Conservation (phyloP, 2,888 invertebrate species). For the Chloromyia formosa region DNA sequence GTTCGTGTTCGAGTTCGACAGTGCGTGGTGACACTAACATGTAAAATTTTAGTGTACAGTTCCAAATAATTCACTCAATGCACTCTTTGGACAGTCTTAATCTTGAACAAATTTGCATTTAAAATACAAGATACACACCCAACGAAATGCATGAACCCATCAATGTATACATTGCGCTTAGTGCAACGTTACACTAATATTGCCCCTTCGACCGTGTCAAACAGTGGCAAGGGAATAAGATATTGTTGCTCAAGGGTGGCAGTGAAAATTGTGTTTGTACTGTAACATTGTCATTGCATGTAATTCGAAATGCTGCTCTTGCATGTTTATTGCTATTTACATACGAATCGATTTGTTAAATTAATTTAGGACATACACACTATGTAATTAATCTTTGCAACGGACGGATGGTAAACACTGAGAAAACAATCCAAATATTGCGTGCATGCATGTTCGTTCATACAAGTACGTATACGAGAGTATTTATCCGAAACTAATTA, state of each 20-base stretch:
- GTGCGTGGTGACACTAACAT: no score
- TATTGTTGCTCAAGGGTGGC: neutral
- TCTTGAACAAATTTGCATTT: no score
- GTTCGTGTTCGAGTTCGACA: no score
- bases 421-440: neutral
- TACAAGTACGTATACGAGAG: neutral
- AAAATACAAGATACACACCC: no score
- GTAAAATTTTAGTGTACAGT: no score
- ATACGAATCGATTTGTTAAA: conserved; percentile 1
- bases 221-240: neutral
- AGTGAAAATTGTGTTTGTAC: neutral
- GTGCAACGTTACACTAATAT: neutral
- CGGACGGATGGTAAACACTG: neutral
- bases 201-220: neutral
- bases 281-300: conserved; percentile 2
- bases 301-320: neutral
- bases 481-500: neutral
- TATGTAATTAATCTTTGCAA: neutral
- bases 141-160: no score
- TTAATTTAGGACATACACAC: conserved; percentile 1
- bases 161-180: no score
- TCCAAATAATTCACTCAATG: no score
- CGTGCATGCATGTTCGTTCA: neutral
- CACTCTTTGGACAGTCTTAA: no score
- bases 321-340: conserved; percentile 7